phyloP scores from a whole-genome alignment of 2,888 invertebrate genomes.

The Deroplatys truncata region DNA sequence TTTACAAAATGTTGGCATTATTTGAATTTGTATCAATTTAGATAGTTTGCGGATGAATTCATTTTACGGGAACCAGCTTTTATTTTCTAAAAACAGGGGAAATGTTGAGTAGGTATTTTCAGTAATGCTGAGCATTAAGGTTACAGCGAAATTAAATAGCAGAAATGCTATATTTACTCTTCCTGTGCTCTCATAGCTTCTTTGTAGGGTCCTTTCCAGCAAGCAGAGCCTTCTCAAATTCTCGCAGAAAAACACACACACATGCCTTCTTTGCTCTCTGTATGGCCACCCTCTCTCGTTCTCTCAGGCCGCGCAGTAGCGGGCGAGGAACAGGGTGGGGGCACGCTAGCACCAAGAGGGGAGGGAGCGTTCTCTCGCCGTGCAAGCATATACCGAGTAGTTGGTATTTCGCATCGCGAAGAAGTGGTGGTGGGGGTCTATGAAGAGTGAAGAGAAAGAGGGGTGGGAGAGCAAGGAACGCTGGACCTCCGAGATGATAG shows the following conservation, averaged over 20 bases:
- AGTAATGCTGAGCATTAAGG: background rate
- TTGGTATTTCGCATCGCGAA: background rate
- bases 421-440: background rate
- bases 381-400: background rate
- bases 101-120: no score
- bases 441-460: background rate
- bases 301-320: no score
- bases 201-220: background rate
- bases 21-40: no score
- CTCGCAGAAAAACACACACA: background rate
- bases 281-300: background rate
- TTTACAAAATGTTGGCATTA: no score
- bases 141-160: background rate
- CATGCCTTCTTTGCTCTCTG: background rate
- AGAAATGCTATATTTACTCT: background rate
- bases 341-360: background rate
- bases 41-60: no score
- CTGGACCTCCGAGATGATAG: background rate
- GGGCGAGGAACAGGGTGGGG: background rate
- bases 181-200: background rate
- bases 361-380: background rate
- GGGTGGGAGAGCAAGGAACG: background rate
- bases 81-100: no score
- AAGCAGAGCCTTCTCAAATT: background rate
- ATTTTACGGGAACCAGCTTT: no score